Base-by-base conservation (phyloP, 2,888 invertebrate genomes). In the Drosophila cracens region DNA sequence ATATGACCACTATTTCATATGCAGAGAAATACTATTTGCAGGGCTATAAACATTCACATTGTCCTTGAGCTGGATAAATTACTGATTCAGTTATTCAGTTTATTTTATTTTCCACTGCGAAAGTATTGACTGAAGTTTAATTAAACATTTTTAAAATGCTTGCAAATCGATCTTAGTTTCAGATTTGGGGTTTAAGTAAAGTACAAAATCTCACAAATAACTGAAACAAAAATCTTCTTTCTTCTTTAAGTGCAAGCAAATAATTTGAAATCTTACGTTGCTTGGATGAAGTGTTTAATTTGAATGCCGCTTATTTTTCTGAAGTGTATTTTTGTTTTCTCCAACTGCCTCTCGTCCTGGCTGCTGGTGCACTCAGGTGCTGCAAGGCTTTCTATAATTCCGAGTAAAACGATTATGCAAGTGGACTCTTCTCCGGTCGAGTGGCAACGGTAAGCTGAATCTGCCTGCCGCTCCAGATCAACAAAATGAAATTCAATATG, bases 331-430 rank as follows among this genome's bases (percentile, higher is more conserved):
- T 31, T 21, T 29, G 29, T 16, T 36, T 29, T 31, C 36, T 34
- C 31, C 31, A 16, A 13, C 51, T 46, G 25, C 13, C 48, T 8
- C 29, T 51, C 57, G 11, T 51, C 36, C 36, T 29, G 40, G 21
- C 21, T 18, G n/a, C 25, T 40, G 52, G 10, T 38, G 38, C 74
- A 65, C 84, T 87, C 85, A 89, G 85, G 85, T 85, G 90, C 62
- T 60, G 73, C 81, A 82, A 89, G 78, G 90, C 71, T 72, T 89
- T 85, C 90, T 89, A 87, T 85, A 85, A 88, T 89, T 86, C 86
- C 70, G 67, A 72, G 75, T 70, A 70, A 25, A 80, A 70, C 88
- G 90, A 85, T 89, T 87, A 85, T 85, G 90, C 85, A 89, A 86
- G 86, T 74, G 27, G n/a, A n/a, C 56, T 13, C 56, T 54, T 36